Evolutionary conservation across 2,888 invertebrate species (phyloP), one percentile per base, ranked within the genome.

Genomic region (Cephus pulcher): DNA sequence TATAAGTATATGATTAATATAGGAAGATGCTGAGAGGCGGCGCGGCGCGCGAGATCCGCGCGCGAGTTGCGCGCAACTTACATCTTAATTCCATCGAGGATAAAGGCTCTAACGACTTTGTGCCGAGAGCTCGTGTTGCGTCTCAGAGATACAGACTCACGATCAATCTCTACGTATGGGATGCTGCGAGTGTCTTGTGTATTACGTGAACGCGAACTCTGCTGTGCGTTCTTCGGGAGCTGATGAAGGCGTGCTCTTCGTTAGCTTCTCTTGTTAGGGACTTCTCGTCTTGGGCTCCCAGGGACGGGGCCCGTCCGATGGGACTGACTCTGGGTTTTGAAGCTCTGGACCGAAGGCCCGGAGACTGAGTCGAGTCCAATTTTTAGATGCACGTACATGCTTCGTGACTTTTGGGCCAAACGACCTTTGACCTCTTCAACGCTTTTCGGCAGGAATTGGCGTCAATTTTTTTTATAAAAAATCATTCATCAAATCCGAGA

Each of bases 181-280:
- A 40, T 40, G 40, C 40, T 40, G 40, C 40, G 40, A 40, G 40
- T 40, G 15, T 40, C 40, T 40, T 40, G 40, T 6, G 56, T 15
- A 30, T 56, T 37, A 76, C 68, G 69, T 76, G 70, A 33, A 33
- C 70, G 70, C n/a, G 70, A 70, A 70, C 33, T 33, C 32, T 30
- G 30, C 70, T 68, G 35, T 32, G 70, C 75, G 75, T 34, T 76
- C 34, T 75, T 74, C 82, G 80, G 83, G 82, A 84, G 83, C 82
- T 79, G 69, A 68, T 70, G 78, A 73, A 77, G 75, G 37, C 78
- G 76, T 76, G 83, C 81, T 82, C 80, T 86, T 86, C 84, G 85
- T 86, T 86, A 85, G 83, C 79, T 80, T 81, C 85, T 82, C 82
- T 86, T 85, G 85, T 86, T 83, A 78, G 75, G 73, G 75, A 76